Conservation (phyloP, 2,797 vertebrate genomes). For the Mionectes olivaceus region DNA sequence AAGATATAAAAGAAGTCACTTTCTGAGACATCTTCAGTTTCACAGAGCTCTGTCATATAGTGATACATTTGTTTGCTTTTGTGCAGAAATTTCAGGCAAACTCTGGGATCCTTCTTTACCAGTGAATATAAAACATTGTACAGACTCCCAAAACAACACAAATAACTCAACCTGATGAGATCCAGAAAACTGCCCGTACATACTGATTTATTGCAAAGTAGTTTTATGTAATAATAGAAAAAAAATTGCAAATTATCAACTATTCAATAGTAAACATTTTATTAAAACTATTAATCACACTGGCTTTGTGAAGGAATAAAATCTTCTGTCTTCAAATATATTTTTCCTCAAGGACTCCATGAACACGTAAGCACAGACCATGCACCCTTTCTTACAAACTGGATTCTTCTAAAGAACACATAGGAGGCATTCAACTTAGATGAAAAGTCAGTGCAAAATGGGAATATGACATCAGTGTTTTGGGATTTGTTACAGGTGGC, state of each 20-base stretch:
- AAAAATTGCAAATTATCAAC: not conserved
- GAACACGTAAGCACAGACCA: not conserved
- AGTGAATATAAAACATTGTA: not conserved
- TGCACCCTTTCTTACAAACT: not conserved
- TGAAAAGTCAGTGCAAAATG: not conserved
- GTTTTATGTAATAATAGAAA: not conserved
- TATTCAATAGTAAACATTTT: not conserved
- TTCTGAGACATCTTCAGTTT: not conserved
- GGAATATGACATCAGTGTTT: not conserved
- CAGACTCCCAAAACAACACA: not conserved
- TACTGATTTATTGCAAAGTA: not conserved
- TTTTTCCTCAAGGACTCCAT: not conserved
- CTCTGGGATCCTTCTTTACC: not conserved
- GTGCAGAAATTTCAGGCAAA: not conserved
- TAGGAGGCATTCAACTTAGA: not conserved
- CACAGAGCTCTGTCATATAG: not conserved
- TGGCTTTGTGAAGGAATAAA: not conserved
- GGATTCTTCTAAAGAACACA: not conserved
- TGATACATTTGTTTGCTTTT: not conserved
- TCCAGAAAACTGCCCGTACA: not conserved
- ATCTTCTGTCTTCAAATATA: fast-evolving
- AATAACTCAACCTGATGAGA: not conserved
- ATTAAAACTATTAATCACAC: not conserved
- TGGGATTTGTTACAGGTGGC: not conserved
- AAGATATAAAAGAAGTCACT: not conserved